Conservation (phyloP, 2,797 vertebrate species). For the Crenuchus spilurus region DNA sequence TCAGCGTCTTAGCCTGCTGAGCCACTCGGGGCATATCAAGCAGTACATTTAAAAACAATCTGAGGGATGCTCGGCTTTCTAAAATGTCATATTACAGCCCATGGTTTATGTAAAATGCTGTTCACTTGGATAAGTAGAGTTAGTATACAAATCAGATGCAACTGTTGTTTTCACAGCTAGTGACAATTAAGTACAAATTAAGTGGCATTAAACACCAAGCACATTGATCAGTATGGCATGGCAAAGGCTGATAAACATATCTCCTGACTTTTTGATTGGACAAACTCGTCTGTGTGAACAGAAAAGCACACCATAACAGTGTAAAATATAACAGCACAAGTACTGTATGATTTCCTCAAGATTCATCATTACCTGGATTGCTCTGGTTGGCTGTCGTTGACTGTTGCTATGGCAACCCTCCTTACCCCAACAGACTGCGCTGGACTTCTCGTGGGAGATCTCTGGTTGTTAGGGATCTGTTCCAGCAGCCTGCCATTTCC, state of each 20-base stretch:
- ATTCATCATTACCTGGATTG: slow-evolving; percentile 76
- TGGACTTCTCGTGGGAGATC: slow-evolving; percentile 50
- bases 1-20: too few relatives aligned
- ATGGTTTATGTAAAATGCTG: too few relatives aligned
- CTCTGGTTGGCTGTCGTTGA: slow-evolving; percentile 63
- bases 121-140: too few relatives aligned
- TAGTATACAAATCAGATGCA: too few relatives aligned
- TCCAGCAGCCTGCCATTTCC: slow-evolving; percentile 72
- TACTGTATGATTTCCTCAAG: slow-evolving; percentile 24
- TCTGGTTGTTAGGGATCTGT: slow-evolving; percentile 68
- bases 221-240: too few relatives aligned
- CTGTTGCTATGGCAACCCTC: slow-evolving; percentile 66
- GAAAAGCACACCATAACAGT: slow-evolving; percentile 25
- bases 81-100: too few relatives aligned
- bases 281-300: not conserved
- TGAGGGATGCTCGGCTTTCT: too few relatives aligned
- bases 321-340: slow-evolving; percentile 41
- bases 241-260: too few relatives aligned
- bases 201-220: too few relatives aligned
- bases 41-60: not conserved
- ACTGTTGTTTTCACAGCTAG: too few relatives aligned
- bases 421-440: slow-evolving; percentile 58
- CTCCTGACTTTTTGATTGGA: not conserved
- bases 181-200: too few relatives aligned
- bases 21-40: too few relatives aligned